Conservation (phyloP, 2,888 invertebrate genomes). For the Entomobrya proxima region DNA sequence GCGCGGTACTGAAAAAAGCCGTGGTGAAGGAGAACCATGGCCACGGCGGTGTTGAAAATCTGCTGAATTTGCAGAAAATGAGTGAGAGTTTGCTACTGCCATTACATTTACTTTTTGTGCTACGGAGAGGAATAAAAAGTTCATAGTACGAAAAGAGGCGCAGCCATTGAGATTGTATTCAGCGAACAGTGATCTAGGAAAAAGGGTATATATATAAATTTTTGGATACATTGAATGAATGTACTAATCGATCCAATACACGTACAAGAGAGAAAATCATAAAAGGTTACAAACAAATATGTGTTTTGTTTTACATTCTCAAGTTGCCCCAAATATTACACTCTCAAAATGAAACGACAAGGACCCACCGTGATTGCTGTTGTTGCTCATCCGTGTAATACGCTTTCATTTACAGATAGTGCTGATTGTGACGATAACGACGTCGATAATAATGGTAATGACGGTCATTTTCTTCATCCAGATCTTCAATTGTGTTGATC, state of each 20-base stretch:
- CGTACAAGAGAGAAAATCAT: neutral
- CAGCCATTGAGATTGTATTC: neutral
- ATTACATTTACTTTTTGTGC: constrained; percentile 16
- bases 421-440: constrained; percentile 58
- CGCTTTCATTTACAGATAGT: constrained; percentile 32
- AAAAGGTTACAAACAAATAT: neutral
- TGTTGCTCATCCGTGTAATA: constrained; percentile 20
- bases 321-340: neutral
- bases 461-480: constrained; percentile 62
- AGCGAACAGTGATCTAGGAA: too few species aligned
- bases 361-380: neutral
- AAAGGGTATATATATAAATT: neutral
- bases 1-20: neutral
- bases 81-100: constrained; percentile 51
- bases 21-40: constrained; percentile 30
- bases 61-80: constrained; percentile 68
- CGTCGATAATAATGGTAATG: constrained; percentile 63
- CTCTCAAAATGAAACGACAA: neutral
- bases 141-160: neutral
- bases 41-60: constrained; percentile 56
- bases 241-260: constrained; percentile 46
- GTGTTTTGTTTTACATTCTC: neutral
- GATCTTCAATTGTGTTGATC: constrained; percentile 56
- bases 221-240: neutral
- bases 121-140: constrained; percentile 36